Evolutionary conservation across 2,888 invertebrate species (phyloP), one percentile per base, ranked within the genome.

Genomic region (Agonopterix alstromeriana): DNA sequence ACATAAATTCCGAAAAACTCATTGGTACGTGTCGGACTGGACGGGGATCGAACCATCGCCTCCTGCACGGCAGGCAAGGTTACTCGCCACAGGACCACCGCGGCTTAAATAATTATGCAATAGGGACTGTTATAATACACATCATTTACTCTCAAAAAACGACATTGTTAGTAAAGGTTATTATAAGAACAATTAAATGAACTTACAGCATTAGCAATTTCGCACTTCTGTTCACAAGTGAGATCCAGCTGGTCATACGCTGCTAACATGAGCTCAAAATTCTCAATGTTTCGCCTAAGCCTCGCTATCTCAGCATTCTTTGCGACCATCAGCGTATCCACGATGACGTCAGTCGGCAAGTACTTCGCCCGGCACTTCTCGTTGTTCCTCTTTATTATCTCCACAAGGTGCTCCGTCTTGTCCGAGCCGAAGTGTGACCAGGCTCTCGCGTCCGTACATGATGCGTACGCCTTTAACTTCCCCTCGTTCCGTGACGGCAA

Each of bases 361-460:
- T 85, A 87, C 63, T 87, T 86, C 1, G 79, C 71, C 3, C 75
- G 68, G 48, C 77, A 69, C 3, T 60, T 76, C 45, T 82, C 82
- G 48, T 82, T 83, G 64, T 89, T 88, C 36, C 81, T 66, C 57
- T 86, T 89, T 48, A 90, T 86, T 48, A 90, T 65, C 47, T 91
- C 91, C 17, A 91, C 76, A 54, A 91, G 81, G 58, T 91, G 90
- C 65, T 91, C 90, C 42, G 84, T 82, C 57, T 91, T 84, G 49
- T 90, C 90, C 41, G 90, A 83, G 48, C 79, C 74, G 60, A 88
- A 87, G 60, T 88, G 88, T 8, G 90, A 89, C 91, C 91, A 91
- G 1, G 91, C 90, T 50, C 91, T 72, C 5, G 89, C 77, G 65
- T 91, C 91, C 3, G 89, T 90, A 46, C 90, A 90, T 27, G 91